Conservation (phyloP, 2,113 vertebrate genomes). For the Calyptommatus sinebrachiatus region DNA sequence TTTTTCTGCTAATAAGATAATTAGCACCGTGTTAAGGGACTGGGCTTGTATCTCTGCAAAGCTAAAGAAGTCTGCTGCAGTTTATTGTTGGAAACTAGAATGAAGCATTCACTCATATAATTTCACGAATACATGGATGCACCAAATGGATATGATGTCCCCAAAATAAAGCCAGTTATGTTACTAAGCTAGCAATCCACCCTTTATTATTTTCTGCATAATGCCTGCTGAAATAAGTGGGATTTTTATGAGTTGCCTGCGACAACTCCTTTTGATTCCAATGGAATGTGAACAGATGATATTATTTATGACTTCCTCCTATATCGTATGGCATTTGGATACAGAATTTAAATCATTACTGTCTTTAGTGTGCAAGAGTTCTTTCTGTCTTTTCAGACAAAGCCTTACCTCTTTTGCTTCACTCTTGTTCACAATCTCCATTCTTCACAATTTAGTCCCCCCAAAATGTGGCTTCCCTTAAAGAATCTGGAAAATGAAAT, state of each 20-base stretch:
- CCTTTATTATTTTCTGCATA: neutral
- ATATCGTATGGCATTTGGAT: neutral
- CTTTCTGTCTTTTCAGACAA: neutral
- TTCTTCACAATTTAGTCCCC: too few species aligned
- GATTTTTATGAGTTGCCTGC: neutral
- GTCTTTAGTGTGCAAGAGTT: neutral
- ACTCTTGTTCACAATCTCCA: neutral
- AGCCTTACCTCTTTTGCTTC: neutral
- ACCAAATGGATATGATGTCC: neutral
- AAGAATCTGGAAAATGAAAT: too few species aligned
- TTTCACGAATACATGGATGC: neutral
- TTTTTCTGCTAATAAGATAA: neutral
- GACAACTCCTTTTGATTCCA: neutral
- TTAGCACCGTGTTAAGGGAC: neutral
- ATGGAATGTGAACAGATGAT: neutral
- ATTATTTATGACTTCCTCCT: neutral
- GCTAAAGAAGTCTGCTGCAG: too few species aligned
- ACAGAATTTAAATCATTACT: neutral
- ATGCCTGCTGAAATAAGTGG: neutral
- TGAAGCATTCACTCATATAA: neutral
- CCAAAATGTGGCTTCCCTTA: neutral
- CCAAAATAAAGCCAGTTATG: neutral
- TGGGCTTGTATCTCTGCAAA: too few species aligned
- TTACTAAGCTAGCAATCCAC: neutral
- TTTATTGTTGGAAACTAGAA: too few species aligned